Evolutionary conservation across 2,888 invertebrate genomes (phyloP).

Genomic region (Aphrophora alni): DNA sequence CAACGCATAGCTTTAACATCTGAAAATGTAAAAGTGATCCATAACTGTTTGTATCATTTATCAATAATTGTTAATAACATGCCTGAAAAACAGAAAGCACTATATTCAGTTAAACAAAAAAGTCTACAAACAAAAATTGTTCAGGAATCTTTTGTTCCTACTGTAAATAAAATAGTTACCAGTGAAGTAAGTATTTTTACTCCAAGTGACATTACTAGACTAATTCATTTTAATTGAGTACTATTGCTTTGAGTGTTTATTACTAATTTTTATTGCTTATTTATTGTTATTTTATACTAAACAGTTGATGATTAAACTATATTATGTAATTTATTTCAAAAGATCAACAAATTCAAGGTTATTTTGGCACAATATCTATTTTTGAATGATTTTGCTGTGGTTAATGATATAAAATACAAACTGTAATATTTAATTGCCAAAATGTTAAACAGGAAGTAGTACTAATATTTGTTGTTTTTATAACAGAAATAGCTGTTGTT

Average conservation of each 20-base stretch:
- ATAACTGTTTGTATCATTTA: not conserved
- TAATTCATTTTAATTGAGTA: not conserved
- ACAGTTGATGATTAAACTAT: not conserved
- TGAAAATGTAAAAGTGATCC: not conserved
- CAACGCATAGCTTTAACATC: not conserved
- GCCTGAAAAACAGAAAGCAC: not conserved
- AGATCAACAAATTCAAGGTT: not conserved
- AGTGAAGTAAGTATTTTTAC: not conserved
- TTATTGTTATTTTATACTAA: too few species aligned
- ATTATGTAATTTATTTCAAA: not conserved
- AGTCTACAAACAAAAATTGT: not conserved
- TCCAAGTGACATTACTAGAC: too few species aligned
- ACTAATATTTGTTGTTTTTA: too few species aligned
- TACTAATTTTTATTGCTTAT: too few species aligned
- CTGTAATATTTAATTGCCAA: too few species aligned
- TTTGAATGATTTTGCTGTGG: too few species aligned
- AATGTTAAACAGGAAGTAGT: too few species aligned
- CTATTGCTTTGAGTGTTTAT: not conserved
- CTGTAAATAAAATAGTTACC: not conserved
- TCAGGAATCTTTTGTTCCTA: not conserved
- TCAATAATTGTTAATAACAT: not conserved
- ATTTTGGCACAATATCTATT: too few species aligned
- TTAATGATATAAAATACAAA: too few species aligned
- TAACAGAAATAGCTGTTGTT: too few species aligned
- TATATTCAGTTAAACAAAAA: not conserved